phyloP scores from a whole-genome alignment of 2,113 vertebrate genomes.

The Oostethus manadensis region DNA sequence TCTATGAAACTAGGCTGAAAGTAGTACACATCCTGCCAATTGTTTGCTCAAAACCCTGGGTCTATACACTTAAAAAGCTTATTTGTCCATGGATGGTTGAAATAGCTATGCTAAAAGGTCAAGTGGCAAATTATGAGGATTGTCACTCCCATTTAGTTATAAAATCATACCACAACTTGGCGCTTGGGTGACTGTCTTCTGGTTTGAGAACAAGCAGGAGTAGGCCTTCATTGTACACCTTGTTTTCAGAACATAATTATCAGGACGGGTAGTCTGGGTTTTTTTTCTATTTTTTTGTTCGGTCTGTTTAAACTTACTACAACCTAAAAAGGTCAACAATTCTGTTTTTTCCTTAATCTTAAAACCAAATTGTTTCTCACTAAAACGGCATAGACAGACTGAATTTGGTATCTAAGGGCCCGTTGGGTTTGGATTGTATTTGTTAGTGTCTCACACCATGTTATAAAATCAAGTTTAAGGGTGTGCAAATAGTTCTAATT shows the following conservation, averaged over 20 bases:
- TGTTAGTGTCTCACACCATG: slow-evolving; percentile 14
- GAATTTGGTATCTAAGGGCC: background rate
- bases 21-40: background rate
- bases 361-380: background rate
- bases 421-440: slow-evolving; percentile 19
- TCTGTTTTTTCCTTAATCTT: background rate
- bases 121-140: background rate
- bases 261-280: too few relatives aligned
- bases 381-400: slow-evolving; percentile 6
- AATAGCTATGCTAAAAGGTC: background rate
- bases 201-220: too few relatives aligned
- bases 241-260: too few relatives aligned
- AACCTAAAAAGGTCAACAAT: too few relatives aligned
- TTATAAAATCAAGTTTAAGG: slow-evolving; percentile 5
- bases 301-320: too few relatives aligned
- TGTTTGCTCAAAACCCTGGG: background rate
- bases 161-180: too few relatives aligned
- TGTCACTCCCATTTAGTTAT: too few relatives aligned
- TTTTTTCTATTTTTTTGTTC: too few relatives aligned
- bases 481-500: slow-evolving; percentile 18
- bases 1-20: background rate
- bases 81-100: background rate
- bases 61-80: background rate
- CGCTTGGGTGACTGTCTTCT: too few relatives aligned
- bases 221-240: too few relatives aligned